Evolutionary conservation across 2,113 vertebrate species (phyloP), one percentile per base, ranked within the genome.

Genomic region (Callorhinus ursinus): DNA sequence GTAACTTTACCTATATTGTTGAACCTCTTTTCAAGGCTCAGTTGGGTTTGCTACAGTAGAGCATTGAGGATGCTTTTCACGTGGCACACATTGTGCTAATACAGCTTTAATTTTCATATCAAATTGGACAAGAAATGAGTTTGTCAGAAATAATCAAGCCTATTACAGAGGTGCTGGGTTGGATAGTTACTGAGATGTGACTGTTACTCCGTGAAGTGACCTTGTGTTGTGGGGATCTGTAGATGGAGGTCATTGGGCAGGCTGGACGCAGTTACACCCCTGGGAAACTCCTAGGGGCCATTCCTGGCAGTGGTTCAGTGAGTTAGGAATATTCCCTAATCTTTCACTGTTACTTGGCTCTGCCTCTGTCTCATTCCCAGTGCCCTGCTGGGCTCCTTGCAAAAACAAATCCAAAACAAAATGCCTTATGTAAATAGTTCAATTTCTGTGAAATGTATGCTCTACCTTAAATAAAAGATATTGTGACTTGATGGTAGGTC

Each of bases 61-160:
- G 57, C 0, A 0, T 55, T 74, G 31, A 86, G 36, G 77, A 93
- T 95, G 88, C 88, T 84, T 31, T 94, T 65, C 69, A 0, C 59
- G 65, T 51, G 28, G 39, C 36, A 12, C 26, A 93, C 98, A 98
- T 85, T 55, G n/a, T 91, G 92, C 77, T 95, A 97, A 95, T 95
- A 61, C 26, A 74, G 89, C 84, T 98, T 98, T 98, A 98, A 98
- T 98, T 98, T 98, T 90, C 71, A 77, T 96, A 92, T 95, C 94
- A 96, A 96, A 98, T 79, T 96, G 98, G 98, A 98, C 63, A 96
- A 95, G 88, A 98, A 97, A 98, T 98, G 39, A 98, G 76, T 97
- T 97, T 97, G 95, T 88, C 46, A 26, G 97, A 95, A 98, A 97
- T 91, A 98, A 98, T 98, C 72, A 83, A 88, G 74, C 59, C 90